A percentile compares a stretch with the other conserved stretches of the same genome.
Conservation (phyloP, 2,797 vertebrate species). For the Rhyacichthys aspro region DNA sequence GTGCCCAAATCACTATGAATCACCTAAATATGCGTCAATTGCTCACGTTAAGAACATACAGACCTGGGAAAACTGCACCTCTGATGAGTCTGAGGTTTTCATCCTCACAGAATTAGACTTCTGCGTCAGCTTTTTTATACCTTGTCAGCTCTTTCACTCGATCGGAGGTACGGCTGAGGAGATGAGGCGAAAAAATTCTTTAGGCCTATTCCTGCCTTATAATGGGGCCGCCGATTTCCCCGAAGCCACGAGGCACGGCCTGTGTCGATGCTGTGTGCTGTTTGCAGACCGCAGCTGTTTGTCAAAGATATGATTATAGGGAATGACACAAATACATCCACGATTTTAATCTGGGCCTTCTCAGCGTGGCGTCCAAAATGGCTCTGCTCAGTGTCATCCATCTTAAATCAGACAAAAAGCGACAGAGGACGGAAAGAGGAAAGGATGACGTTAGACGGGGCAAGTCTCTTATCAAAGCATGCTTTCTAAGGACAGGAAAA, state of each 20-base stretch:
- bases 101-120: slow-evolving; percentile 60
- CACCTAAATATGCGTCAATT: slow-evolving; percentile 38
- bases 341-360: slow-evolving; percentile 64
- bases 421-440: slow-evolving; percentile 12
- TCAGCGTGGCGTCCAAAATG: slow-evolving; percentile 37
- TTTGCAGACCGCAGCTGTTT: slow-evolving; percentile 72
- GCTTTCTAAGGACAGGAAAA: slow-evolving; percentile 53
- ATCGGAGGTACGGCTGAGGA: slow-evolving; percentile 65
- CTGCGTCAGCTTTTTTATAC: slow-evolving; percentile 65
- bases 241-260: slow-evolving; percentile 35
- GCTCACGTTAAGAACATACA: slow-evolving; percentile 40
- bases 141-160: slow-evolving; percentile 67
- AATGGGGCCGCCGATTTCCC: slow-evolving; percentile 62
- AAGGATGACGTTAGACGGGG: slow-evolving; percentile 44
- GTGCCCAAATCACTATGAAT: slow-evolving; percentile 47
- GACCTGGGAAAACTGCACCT: slow-evolving; percentile 46
- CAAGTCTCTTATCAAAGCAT: slow-evolving; percentile 57
- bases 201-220: slow-evolving; percentile 63
- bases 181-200: slow-evolving; percentile 69
- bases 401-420: slow-evolving; percentile 39
- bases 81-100: slow-evolving; percentile 62
- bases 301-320: slow-evolving; percentile 72
- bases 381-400: slow-evolving; percentile 46
- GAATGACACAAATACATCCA: slow-evolving; percentile 60
- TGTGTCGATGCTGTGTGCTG: slow-evolving; percentile 48